Evolutionary conservation across 1,140 invertebrate genomes (phyloP).

Genomic region (Meteorus sp.): DNA sequence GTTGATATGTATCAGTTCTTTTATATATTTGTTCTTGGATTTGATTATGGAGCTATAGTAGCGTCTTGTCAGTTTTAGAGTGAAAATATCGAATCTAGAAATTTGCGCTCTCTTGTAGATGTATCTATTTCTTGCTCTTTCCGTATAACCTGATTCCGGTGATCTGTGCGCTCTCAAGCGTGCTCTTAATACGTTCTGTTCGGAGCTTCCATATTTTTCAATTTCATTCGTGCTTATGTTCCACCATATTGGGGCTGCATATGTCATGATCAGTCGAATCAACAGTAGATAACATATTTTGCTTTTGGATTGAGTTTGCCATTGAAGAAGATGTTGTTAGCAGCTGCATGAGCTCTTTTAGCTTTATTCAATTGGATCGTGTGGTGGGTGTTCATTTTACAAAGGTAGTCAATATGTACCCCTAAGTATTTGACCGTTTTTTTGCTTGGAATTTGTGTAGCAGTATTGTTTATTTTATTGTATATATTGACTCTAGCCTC

Average conservation of each 20-base stretch:
- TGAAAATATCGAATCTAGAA: constrained; percentile 27
- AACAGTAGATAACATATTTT: constrained; percentile 25
- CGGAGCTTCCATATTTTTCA: constrained; percentile 14
- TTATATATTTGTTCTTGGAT: neutral
- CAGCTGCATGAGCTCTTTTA: constrained; percentile 9
- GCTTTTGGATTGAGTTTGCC: constrained; percentile 11
- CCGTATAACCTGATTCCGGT: constrained; percentile 12
- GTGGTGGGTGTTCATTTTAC: constrained; percentile 12
- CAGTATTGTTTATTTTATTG: neutral
- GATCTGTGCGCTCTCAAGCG: constrained; percentile 8
- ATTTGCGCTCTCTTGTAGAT: constrained; percentile 31
- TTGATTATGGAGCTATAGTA: neutral
- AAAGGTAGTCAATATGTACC: neutral
- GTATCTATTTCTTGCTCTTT: constrained; percentile 17
- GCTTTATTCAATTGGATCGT: constrained; percentile 22
- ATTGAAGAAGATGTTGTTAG: constrained; percentile 17
- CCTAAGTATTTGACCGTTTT: constrained; percentile 21
- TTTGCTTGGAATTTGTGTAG: constrained; percentile 3
- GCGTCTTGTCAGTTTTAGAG: constrained; percentile 24
- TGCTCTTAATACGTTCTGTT: constrained; percentile 13
- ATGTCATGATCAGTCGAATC: constrained; percentile 31
- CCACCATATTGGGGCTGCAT: constrained; percentile 15
- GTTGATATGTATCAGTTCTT: neutral
- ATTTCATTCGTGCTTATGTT: constrained; percentile 1
- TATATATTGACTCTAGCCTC: neutral